Base-by-base conservation (phyloP, 1,140 invertebrate genomes). In the Elymnias hypermnestra region DNA sequence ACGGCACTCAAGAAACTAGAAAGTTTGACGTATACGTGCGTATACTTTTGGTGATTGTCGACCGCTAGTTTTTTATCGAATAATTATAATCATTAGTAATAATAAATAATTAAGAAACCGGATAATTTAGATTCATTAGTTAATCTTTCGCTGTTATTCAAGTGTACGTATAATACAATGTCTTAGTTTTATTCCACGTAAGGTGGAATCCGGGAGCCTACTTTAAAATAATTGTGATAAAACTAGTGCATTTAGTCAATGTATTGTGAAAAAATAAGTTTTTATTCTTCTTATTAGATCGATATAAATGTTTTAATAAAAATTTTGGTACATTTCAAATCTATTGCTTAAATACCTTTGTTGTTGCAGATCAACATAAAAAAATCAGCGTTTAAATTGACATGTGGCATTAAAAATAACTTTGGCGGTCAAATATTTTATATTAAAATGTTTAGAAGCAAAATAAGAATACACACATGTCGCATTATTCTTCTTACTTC, bases 401-500 rank as follows among this genome's bases (percentile, higher is more conserved):
- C 72, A 83, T 81, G 78, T 83, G 75, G 71, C 72, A 78, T 55
- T 82, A 63, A 73, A 71, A 64, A 57, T 56, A 57, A 64, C 13
- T 58, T 53, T 46, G 47, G n/a, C n/a, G n/a, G n/a, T n/a, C n/a
- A n/a, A n/a, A n/a, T n/a, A n/a, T n/a, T n/a, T n/a, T n/a, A n/a
- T n/a, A n/a, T n/a, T 60, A 92, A 88, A 81, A 94, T 94, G 92
- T 93, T 95, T 73, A 91, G 93, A 72, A 93, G 92, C 69, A 94
- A 94, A 88, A 91, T 96, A 75, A 91, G 95, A 71, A 94, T 95
- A 86, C 95, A 97, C 82, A 97, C 95, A 42, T 98, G 96, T 85
- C 95, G 96, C 73, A 94, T 99, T 54, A 94, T 99, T 57, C 86
- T 98, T 52, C 88, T 96, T 54, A 98, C 97, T 47, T 98, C 97